Percentiles rank a stretch among this genome's conserved stretches.
phyloP scores from a whole-genome alignment of 2,888 invertebrate species.

The Cyclophora punctaria region DNA sequence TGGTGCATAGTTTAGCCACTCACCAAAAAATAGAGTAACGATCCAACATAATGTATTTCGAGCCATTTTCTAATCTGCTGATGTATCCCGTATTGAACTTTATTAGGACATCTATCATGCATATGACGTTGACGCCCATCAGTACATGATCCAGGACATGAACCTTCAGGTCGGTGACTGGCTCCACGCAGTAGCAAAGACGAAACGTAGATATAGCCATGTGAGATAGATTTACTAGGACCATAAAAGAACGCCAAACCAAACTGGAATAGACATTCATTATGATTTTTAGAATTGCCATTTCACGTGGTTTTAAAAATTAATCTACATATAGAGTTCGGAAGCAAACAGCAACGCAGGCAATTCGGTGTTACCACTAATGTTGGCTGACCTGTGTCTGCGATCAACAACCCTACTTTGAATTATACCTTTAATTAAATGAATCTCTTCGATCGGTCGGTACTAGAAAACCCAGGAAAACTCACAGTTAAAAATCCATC shows the following conservation, averaged over 20 bases:
- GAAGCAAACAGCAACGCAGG: no score
- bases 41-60: constrained; percentile 28
- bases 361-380: no score
- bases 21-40: constrained; percentile 33
- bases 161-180: constrained; percentile 5
- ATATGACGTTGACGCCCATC: constrained; percentile 30
- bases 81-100: constrained; percentile 44
- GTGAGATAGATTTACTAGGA: constrained; percentile 30
- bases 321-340: no score
- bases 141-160: constrained; percentile 28
- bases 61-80: constrained; percentile 12
- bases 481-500: no score
- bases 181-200: constrained; percentile 31
- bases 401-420: no score
- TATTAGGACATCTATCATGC: constrained; percentile 41
- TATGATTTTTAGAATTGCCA: no score
- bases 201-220: constrained; percentile 35
- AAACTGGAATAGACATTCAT: constrained; percentile 28
- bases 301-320: no score
- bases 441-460: no score
- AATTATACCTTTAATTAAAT: no score
- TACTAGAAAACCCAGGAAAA: no score
- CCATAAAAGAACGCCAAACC: constrained; percentile 37
- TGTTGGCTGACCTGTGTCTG: no score
- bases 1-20: constrained; percentile 3